These are phyloP conservation scores for Drosophila obscura DNA, from an alignment of 1,140 invertebrate species.

Conservation along the genomic window DNA sequence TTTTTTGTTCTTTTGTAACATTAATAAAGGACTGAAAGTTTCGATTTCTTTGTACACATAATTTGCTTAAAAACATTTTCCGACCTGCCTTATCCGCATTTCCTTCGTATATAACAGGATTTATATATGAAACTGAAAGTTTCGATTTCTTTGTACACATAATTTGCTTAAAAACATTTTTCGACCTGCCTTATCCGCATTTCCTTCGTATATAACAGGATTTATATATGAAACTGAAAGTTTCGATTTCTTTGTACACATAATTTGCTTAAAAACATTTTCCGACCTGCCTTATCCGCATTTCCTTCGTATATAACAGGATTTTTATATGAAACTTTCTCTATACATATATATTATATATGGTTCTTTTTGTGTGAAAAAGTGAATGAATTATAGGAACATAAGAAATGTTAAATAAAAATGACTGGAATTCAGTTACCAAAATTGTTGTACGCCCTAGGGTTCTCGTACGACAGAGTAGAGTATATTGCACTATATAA, in stretches of 20 bases:
- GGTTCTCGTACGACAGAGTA: no score
- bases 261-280: slow-evolving; percentile 27
- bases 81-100: slow-evolving; percentile 22
- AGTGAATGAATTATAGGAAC: slow-evolving; percentile 34
- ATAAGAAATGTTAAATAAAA: slow-evolving; percentile 35
- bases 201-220: slow-evolving; percentile 33
- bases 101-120: slow-evolving; percentile 30
- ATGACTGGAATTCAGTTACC: slow-evolving; percentile 20
- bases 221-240: slow-evolving; percentile 43
- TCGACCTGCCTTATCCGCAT: slow-evolving; percentile 16
- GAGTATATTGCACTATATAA: slow-evolving; percentile 58
- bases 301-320: slow-evolving; percentile 37
- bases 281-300: slow-evolving; percentile 10
- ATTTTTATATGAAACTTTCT: slow-evolving; percentile 23
- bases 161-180: slow-evolving; percentile 22
- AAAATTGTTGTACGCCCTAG: slow-evolving; percentile 32
- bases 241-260: slow-evolving; percentile 52
- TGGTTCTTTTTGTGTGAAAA: slow-evolving; percentile 23
- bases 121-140: slow-evolving; percentile 44
- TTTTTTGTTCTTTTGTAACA: slow-evolving; percentile 59
- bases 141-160: slow-evolving; percentile 53
- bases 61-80: slow-evolving; percentile 20
- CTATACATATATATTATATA: slow-evolving; percentile 27
- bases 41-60: slow-evolving; percentile 53
- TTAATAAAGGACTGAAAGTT: slow-evolving; percentile 58